Evolutionary conservation across 2,888 invertebrate species (phyloP).

Genomic region (Orthonevra nobilis): DNA sequence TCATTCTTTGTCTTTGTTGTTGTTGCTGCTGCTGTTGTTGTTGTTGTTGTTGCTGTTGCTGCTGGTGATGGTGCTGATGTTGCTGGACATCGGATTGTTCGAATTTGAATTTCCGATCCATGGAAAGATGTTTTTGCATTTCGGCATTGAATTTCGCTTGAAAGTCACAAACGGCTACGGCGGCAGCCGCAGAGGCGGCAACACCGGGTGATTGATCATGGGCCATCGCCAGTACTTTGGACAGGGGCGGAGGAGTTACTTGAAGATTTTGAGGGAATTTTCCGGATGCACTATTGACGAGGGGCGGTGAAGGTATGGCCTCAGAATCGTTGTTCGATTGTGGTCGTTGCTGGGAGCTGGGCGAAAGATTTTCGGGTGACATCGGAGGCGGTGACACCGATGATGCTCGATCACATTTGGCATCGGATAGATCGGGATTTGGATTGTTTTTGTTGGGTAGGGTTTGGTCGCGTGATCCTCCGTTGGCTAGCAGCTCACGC

Average conservation of each 20-base stretch:
- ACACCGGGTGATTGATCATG: constrained; percentile 75
- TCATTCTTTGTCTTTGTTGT: constrained; percentile 62
- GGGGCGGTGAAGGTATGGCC: constrained; percentile 72
- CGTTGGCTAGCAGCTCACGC: constrained; percentile 94
- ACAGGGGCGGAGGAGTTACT: constrained; percentile 77
- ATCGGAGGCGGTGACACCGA: constrained; percentile 82
- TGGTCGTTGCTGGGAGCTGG: constrained; percentile 73
- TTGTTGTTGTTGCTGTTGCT: no score
- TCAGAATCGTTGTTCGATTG: constrained; percentile 72
- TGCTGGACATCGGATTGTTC: constrained; percentile 74
- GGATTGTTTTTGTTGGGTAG: constrained; percentile 98
- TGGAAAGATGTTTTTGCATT: constrained; percentile 79
- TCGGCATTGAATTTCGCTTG: constrained; percentile 79
- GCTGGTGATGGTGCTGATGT: constrained; percentile 76
- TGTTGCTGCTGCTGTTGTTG: constrained; percentile 74
- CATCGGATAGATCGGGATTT: constrained; percentile 95
- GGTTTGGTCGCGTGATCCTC: constrained; percentile 96
- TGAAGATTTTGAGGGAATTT: constrained; percentile 73
- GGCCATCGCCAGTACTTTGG: constrained; percentile 57
- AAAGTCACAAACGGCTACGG: constrained; percentile 73
- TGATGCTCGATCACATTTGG: constrained; percentile 88
- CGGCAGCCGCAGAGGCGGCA: constrained; percentile 52
- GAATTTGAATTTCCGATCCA: constrained; percentile 78
- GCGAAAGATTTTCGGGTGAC: constrained; percentile 76
- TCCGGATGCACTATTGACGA: constrained; percentile 49